Evolutionary conservation across 2,113 vertebrate species (phyloP), one percentile per base, ranked within the genome.

Genomic region (Cercocebus atys): DNA sequence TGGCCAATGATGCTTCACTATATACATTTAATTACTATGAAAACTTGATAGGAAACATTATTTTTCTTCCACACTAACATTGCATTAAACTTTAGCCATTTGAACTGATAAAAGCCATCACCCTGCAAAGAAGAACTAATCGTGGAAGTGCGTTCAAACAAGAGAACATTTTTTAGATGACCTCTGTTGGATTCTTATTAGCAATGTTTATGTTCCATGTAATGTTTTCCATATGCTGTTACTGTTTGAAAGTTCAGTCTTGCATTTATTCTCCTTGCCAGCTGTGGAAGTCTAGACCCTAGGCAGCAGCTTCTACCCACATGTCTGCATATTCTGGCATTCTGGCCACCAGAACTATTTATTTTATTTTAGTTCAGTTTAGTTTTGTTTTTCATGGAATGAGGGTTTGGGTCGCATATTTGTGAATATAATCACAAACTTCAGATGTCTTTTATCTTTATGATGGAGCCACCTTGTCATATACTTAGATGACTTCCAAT

Each of bases 141-240:
- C 83, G 35, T 25, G 35, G 97, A 93, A 87, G 79, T 70, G 1
- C 8, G 23, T 97, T 84, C 23, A 50, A 83, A 96, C 16, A 68
- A 52, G 70, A 81, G 18, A 57, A 70, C 81, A 32, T 80, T 79
- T 98, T 97, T 43, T n/a, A 90, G 94, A 91, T 96, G 96, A 92
- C 55, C 55, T 93, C 93, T 93, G 72, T 88, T 96, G 83, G 92
- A 87, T 98, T 98, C 76, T 18, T 12, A 97, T 91, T 93, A 96
- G 90, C 12, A 57, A 30, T 68, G 72, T 98, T 98, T 98, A 96
- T 27, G 83, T 98, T 70, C 87, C 96, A 16, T 93, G 97, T 98
- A 97, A 96, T 97, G 64, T 94, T 82, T 98, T 84, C 97, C 90
- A 61, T 97, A 93, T 98, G 95, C 84, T 68, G 90, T 96, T 91